These are phyloP conservation scores for Phacellophora camtschatica DNA, from an alignment of 30 jellyfish, hydroid and myxozoan genomes.

Conservation along the genomic window DNA sequence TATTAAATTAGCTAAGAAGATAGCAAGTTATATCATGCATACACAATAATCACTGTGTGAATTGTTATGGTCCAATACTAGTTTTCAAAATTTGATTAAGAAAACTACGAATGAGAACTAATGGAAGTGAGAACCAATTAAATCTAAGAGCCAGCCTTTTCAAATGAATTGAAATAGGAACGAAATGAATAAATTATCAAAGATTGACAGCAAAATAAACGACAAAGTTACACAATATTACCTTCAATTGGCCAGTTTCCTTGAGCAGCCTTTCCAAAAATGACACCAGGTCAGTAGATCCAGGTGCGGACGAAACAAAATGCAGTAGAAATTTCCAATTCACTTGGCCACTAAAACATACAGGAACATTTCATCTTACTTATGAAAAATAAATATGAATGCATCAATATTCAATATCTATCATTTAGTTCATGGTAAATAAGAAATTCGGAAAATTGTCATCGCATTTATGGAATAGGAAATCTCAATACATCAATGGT, in stretches of 20 bases:
- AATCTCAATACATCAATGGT: too few relatives aligned
- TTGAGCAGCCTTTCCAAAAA: slow-evolving; percentile 64
- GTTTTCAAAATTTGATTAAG: too few relatives aligned
- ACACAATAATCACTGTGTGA: too few relatives aligned
- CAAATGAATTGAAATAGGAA: neutral
- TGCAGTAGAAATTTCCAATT: slow-evolving; percentile 63
- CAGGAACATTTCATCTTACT: neutral
- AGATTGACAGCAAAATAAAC: neutral
- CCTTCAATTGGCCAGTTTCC: slow-evolving; percentile 71
- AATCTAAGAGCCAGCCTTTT: neutral
- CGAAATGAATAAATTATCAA: neutral
- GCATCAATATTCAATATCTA: too few relatives aligned
- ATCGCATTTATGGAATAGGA: neutral
- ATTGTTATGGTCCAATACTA: too few relatives aligned
- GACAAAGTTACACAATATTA: neutral
- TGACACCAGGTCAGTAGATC: slow-evolving; percentile 70
- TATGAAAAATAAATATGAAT: too few relatives aligned
- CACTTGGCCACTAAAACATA: slow-evolving; percentile 2
- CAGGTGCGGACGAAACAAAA: slow-evolving; percentile 75
- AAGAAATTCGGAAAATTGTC: neutral
- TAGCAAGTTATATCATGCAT: too few relatives aligned
- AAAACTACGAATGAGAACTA: too few relatives aligned
- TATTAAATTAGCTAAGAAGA: too few relatives aligned
- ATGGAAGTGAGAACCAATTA: neutral
- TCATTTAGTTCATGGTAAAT: neutral